These are phyloP conservation scores for Cephalopterus ornatus DNA, from an alignment of 2,113 vertebrate genomes.

Conservation along the genomic window DNA sequence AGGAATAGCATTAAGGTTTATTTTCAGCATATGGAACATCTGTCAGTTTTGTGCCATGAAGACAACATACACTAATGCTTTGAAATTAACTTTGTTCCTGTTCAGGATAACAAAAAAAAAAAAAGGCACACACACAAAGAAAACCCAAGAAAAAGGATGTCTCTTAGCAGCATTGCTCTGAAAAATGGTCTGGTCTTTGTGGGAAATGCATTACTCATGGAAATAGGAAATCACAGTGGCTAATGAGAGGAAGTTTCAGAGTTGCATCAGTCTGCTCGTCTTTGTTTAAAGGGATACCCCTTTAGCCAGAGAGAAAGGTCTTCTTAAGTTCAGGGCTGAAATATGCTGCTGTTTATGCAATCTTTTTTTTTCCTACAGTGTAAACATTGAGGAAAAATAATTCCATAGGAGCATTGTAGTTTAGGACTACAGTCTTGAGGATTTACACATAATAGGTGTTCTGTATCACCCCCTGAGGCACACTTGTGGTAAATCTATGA, in stretches of 20 bases:
- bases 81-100: neutral
- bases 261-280: neutral
- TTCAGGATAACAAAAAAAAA: neutral
- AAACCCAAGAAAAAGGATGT: neutral
- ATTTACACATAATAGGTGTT: neutral
- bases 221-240: slow-evolving; percentile 30
- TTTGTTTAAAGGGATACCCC: neutral
- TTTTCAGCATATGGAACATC: neutral
- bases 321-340: slow-evolving; percentile 10
- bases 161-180: neutral
- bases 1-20: neutral
- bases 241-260: neutral
- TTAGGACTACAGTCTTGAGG: neutral
- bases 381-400: neutral
- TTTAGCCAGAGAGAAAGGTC: neutral
- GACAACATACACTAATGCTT: neutral
- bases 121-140: neutral
- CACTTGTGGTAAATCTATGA: neutral
- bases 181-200: neutral
- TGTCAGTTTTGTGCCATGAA: neutral
- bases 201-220: neutral
- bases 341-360: neutral
- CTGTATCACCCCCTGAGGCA: neutral
- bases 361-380: neutral
- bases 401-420: neutral